Percentiles rank a stretch among this genome's conserved stretches.
Evolutionary conservation across 2,113 vertebrate genomes (phyloP).

Genomic region (Neogobius melanostomus): DNA sequence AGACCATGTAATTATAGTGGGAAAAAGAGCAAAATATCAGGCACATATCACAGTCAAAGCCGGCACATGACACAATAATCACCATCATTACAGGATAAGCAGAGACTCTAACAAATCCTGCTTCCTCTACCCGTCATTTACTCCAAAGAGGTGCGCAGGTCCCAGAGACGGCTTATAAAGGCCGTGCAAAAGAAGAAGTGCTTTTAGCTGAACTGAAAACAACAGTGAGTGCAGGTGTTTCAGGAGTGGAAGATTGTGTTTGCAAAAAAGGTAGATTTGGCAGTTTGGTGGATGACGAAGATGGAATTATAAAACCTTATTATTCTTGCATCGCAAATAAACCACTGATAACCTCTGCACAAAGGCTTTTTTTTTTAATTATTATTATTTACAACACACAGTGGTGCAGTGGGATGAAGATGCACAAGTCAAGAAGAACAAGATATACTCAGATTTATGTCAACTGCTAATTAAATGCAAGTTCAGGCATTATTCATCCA

Average conservation of each 20-base stretch:
- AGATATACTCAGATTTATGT: too few relatives aligned
- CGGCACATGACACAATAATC: conserved; percentile 68
- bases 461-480: too few relatives aligned
- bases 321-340: too few relatives aligned
- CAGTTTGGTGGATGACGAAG: too few relatives aligned
- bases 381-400: too few relatives aligned
- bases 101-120: conserved; percentile 48
- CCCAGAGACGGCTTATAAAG: not conserved
- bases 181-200: not conserved
- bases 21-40: conserved; percentile 42
- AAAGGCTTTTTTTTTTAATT: too few relatives aligned
- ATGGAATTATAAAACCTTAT: too few relatives aligned
- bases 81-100: conserved; percentile 66
- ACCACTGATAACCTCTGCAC: too few relatives aligned
- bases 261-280: too few relatives aligned
- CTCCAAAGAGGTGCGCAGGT: conserved; percentile 37
- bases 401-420: too few relatives aligned
- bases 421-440: too few relatives aligned
- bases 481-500: too few relatives aligned
- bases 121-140: conserved; percentile 58
- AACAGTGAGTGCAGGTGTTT: not conserved
- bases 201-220: not conserved
- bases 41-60: conserved; percentile 40
- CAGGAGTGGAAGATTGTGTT: not conserved
- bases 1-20: conserved; percentile 62